phyloP scores from a whole-genome alignment of 2,888 invertebrate genomes.

The Drosophila kambysellisi region DNA sequence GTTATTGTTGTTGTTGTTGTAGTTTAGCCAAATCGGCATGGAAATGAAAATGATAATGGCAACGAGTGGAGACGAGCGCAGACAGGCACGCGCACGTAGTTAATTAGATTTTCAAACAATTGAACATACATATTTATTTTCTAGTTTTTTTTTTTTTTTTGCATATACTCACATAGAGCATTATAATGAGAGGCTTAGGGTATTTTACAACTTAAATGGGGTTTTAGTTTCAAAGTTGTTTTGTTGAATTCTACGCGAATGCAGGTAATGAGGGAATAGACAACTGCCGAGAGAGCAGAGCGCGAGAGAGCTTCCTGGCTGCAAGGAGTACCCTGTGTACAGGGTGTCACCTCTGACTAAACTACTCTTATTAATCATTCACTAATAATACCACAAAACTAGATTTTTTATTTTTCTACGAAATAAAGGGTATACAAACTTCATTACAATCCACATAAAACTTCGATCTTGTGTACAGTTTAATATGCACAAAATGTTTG shows the following conservation, averaged over 20 bases:
- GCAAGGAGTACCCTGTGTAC: neutral
- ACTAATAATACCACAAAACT: neutral
- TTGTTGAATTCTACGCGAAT: neutral
- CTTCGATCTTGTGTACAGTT: conserved; percentile 5
- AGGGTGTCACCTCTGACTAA: neutral
- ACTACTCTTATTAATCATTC: neutral
- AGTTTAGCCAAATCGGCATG: conserved; percentile 41
- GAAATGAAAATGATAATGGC: conserved; percentile 53
- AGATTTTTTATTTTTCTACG: neutral
- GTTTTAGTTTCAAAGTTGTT: neutral
- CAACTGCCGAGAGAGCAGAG: neutral
- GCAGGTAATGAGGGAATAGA: neutral
- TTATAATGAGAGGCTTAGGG: neutral
- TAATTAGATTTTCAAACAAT: conserved; percentile 64
- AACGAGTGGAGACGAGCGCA: conserved; percentile 31
- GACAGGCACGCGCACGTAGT: conserved; percentile 49
- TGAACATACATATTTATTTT: conserved; percentile 48
- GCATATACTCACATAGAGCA: conserved; percentile 13
- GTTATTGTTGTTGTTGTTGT: conserved; percentile 24
- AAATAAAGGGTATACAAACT: conserved; percentile 20
- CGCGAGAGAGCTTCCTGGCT: neutral
- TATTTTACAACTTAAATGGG: neutral
- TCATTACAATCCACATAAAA: neutral
- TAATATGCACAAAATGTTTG: conserved; percentile 61
- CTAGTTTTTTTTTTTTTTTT: conserved; percentile 12